These are phyloP conservation scores for Ophion ellenae DNA, from an alignment of 2,888 invertebrate species.

Conservation along the genomic window DNA sequence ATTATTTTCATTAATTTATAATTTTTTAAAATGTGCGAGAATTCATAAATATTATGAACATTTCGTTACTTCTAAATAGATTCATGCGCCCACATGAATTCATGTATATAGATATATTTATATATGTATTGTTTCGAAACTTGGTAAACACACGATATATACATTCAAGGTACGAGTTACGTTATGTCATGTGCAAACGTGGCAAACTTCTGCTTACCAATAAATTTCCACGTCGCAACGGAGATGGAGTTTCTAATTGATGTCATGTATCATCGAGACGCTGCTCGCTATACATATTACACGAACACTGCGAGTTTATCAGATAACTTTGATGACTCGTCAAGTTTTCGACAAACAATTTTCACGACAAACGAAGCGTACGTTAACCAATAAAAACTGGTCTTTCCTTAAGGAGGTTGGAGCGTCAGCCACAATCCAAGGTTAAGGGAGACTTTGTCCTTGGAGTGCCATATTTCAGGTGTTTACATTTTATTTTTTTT, in stretches of 20 bases:
- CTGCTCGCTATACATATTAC: neutral
- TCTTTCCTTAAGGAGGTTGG: no score
- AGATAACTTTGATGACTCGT: neutral
- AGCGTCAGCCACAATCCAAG: no score
- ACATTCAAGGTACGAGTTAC: neutral
- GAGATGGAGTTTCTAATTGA: conserved; percentile 43
- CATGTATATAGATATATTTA: no score
- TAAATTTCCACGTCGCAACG: conserved; percentile 37
- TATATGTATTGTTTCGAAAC: no score
- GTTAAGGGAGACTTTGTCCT: no score
- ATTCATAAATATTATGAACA: no score
- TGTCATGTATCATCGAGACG: conserved; percentile 15
- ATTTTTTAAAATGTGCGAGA: no score
- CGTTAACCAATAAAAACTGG: neutral
- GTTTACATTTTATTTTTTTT: no score
- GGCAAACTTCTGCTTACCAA: conserved; percentile 36
- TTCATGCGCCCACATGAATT: neutral
- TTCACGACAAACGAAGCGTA: neutral
- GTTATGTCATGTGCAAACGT: conserved; percentile 25
- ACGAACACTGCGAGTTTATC: neutral
- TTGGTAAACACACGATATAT: no score
- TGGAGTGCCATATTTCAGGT: no score
- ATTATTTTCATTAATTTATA: no score
- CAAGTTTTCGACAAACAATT: neutral
- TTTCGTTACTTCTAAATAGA: neutral